phyloP scores from a whole-genome alignment of 2,113 vertebrate genomes.

The Fregetta grallaria region DNA sequence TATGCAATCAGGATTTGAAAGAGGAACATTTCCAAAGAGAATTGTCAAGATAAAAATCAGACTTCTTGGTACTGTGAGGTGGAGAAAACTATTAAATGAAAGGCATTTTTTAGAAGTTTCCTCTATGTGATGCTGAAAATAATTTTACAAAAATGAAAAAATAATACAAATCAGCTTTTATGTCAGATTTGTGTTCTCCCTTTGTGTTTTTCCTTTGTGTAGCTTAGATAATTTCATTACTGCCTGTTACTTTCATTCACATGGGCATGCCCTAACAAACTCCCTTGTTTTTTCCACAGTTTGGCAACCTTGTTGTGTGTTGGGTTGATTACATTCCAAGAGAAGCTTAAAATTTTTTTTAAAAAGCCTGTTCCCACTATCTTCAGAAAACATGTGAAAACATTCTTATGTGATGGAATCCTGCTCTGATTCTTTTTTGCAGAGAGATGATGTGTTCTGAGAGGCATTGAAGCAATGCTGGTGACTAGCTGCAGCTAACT shows the following conservation, averaged over 20 bases:
- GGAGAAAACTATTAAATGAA: neutral
- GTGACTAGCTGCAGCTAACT: neutral
- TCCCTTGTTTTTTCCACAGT: neutral
- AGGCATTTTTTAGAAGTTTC: neutral
- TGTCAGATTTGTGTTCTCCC: neutral
- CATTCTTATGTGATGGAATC: neutral
- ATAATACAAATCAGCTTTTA: neutral
- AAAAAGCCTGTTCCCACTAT: neutral
- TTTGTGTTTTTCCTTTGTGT: neutral
- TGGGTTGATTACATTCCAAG: neutral
- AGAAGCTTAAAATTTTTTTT: neutral
- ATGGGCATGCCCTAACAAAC: neutral
- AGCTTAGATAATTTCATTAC: neutral
- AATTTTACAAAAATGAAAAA: neutral
- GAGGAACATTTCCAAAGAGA: neutral
- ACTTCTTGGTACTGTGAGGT: neutral
- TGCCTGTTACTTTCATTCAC: neutral
- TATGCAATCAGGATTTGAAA: neutral
- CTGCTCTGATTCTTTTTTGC: neutral
- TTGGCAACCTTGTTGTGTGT: neutral
- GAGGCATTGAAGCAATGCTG: neutral
- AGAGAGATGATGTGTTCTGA: neutral
- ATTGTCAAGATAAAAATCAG: neutral
- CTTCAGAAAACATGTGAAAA: neutral
- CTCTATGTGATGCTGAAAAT: neutral